Evolutionary conservation across 2,797 vertebrate genomes (phyloP).

Genomic region (Esox masquinongy): DNA sequence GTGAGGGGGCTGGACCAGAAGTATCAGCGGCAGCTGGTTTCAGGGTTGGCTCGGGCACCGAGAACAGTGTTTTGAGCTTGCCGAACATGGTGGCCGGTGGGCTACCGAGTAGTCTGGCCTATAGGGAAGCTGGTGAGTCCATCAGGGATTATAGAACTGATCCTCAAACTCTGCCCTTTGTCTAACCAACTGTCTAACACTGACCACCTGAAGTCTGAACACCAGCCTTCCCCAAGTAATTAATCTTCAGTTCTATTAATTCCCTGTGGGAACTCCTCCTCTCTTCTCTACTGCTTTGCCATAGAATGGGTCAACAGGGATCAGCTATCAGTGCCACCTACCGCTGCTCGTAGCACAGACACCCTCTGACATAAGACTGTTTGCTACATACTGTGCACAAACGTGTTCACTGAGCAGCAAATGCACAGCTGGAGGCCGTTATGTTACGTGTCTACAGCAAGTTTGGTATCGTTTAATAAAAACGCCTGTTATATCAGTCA

Average conservation of each 20-base stretch:
- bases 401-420: neutral
- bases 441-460: neutral
- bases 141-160: constrained; percentile 15
- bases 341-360: constrained; percentile 14
- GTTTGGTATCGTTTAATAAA: neutral
- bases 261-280: constrained; percentile 49
- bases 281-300: neutral
- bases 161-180: constrained; percentile 13
- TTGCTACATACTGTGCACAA: neutral
- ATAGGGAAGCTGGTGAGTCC: neutral
- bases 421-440: neutral
- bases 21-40: neutral
- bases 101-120: constrained; percentile 2
- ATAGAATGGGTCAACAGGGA: constrained; percentile 20
- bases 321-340: constrained; percentile 21
- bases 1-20: neutral
- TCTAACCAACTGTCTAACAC: neutral
- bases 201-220: neutral
- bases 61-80: constrained; percentile 53
- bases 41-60: constrained; percentile 42
- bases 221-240: constrained; percentile 44
- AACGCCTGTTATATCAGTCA: neutral
- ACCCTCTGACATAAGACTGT: neutral
- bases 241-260: constrained; percentile 61
- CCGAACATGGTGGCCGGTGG: constrained; percentile 67